Base-by-base conservation (phyloP, 2,797 vertebrate species). In the Lepus oiostolus region DNA sequence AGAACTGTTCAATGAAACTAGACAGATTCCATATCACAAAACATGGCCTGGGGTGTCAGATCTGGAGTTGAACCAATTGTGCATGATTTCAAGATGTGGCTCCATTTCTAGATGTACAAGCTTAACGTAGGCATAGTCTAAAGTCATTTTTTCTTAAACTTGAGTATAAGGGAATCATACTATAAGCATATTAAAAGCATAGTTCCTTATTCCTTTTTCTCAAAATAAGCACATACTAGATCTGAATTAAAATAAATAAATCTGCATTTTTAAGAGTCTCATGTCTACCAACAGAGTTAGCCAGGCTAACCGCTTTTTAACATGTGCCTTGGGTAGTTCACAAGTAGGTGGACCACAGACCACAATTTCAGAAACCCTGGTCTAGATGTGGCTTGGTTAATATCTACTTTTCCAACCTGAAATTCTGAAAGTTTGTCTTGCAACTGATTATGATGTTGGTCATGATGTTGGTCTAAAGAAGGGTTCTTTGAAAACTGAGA, bases 351-450 rank as follows among this genome's bases (percentile, higher is more conserved):
- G 47, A 52, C 1, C 30, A 88, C 19, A 70, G 63, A 63, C 3
- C 21, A 24, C 19, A 88, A 74, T 83, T 47, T 88, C 26, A 52
- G 30, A 88, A 82, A 19, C 26, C 62, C 30, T 38, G 0, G 7
- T 82, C 58, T 60, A 38, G 32, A 24, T 38, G 26, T 7, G 50
- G 1, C 8, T 85, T 63, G 17, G 2, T 35, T 93, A 16, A 7
- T 24, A 54, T 62, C 7, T 50, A 12, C 35, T 63, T 71, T 94
- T 32, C 19, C 14, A 93, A 79, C 19, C 79, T 88, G 35, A 62
- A 85, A 12, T 87, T 77, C 70, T 24, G 84, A 85, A 89, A 86
- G 67, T 38, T 72, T 74, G 17, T 65, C 62, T 93, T 91, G 17
- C 28, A 71, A 89, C 22, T 80, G 42, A 75, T 7, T 32, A 58